Conservation (phyloP, 64 coral and sea anemone species). For the Pocillopora verrucosa region DNA sequence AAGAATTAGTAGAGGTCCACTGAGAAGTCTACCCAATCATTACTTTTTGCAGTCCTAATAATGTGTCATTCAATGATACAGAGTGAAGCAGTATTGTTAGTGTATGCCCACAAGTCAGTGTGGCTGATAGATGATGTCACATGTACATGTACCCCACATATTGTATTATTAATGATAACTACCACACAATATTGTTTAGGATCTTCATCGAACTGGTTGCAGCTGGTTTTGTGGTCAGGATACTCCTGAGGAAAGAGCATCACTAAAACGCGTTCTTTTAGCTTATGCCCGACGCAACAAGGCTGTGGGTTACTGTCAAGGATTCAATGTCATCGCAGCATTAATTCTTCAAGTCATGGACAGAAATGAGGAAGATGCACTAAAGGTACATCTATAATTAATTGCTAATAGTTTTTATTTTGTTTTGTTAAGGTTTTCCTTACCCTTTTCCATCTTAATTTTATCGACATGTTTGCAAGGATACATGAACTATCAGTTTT, state of each 20-base stretch:
- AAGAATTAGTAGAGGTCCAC: too few relatives aligned
- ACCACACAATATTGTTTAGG: conserved; percentile 37
- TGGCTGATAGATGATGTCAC: too few relatives aligned
- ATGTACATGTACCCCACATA: neutral
- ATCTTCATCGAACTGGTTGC: conserved; percentile 96
- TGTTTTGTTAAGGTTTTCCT: neutral
- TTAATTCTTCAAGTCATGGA: conserved; percentile 99
- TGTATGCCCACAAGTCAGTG: too few relatives aligned
- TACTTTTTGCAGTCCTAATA: too few relatives aligned
- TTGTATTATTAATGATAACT: neutral
- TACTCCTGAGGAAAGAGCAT: conserved; percentile 91
- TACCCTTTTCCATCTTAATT: too few relatives aligned
- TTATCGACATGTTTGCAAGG: too few relatives aligned
- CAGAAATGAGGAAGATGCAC: conserved; percentile 89
- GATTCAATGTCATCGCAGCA: conserved; percentile 96
- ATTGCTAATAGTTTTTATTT: too few relatives aligned
- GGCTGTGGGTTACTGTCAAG: conserved; percentile 96
- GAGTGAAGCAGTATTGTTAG: too few relatives aligned
- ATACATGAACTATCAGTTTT: too few relatives aligned
- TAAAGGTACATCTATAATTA: conserved; percentile 62
- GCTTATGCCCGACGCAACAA: conserved; percentile 99
- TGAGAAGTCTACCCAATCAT: too few relatives aligned
- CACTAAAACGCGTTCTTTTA: conserved; percentile 87
- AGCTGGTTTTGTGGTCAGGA: conserved; percentile 97
- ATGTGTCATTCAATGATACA: too few relatives aligned